Evolutionary conservation across 2,113 vertebrate genomes (phyloP), one percentile per base, ranked within the genome.

Genomic region (Antennarius striatus): DNA sequence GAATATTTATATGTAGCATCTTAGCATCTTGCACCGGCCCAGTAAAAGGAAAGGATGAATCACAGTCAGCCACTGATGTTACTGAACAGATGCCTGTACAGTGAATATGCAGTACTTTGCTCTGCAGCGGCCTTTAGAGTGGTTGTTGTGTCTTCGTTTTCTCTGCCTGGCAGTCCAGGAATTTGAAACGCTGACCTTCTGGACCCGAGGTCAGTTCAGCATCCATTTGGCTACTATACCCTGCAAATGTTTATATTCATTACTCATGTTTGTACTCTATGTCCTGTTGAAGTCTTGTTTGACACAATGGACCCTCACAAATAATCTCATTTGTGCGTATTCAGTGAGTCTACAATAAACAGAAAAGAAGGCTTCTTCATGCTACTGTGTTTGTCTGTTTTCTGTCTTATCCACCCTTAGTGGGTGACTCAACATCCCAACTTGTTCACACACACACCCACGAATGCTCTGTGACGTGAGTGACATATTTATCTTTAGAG

Each of bases 401-500:
- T 57, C 30, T 46, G 55, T 32, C 49, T 67, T 80, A 70, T 75
- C 75, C 58, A 52, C 60, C 54, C 56, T 32, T 52, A 68, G 42
- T 61, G 36, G 40, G 58, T 68, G 77, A 78, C 49, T 75, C 66
- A 70, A 75, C 69, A 53, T 75, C 79, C 63, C 48, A 63, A 65
- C 49, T 56, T 2, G 36, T 65, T 42, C 17, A 42, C 75, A 63
- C 54, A 39, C 22, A 51, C 56, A 40, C 40, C 52, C 56, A 65
- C 65, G 74, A 55, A 71, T 15, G 30, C 50, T 71, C 54, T 68
- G 52, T 36, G 74, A 61, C 49, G 60, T 72, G 81, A 84, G 75
- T 84, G 84, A 80, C 76, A 82, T 57, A 75, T 70, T 90, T 89
- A 91, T 92, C 90, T 82, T 49, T 1, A 77, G 58, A 84, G 83